Evolutionary conservation across 2,797 vertebrate species (phyloP), one percentile per base, ranked within the genome.

Genomic region (Podargus strigoides): DNA sequence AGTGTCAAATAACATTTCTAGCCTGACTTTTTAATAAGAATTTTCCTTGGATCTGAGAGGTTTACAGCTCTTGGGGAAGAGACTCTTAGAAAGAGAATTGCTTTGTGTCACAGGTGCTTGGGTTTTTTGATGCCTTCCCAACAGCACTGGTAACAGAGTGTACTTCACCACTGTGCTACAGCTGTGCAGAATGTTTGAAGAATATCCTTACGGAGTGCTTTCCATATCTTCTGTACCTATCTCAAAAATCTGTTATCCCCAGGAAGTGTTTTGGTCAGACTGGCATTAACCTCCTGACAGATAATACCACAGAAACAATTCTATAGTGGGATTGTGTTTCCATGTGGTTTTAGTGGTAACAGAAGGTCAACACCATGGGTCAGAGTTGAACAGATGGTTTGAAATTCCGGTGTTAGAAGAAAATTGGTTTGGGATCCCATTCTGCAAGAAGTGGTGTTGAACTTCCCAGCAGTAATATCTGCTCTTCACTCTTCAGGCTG

Each of bases 91-190:
- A 50, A 64, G 22, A 46, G 6, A 59, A 22, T 8, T 47, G 20
- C 1, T 56, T 72, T 64, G 9, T 56, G 30, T 89, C n/a, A 17
- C 19, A 19, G 26, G 32, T 32, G 28, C 47, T 28, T 72, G 49
- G 15, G 6, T 22, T 13, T 77, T 91, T 64, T 59, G n/a, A 22
- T 70, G 27, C 20, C 27, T 86, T 60, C 46, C 46, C 22, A 37
- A 12, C 32, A 37, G 50, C 16, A 10, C 4, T 75, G 44, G 24
- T 39, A 30, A 17, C 22, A 63, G 78, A 67, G n/a, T 46, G 49
- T 23, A 8, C n/a, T 87, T 67, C 36, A 63, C 2, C 59, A 10
- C 10, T 0, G 0, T 34, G 23, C 50, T 0, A 3, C 37, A 42
- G 44, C 14, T n/a, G 10, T 23, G 22, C n/a, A 15, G 53, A 39